Percentiles rank a stretch among this genome's conserved stretches.
Conservation (phyloP, 2,113 vertebrate genomes). For the Esox niger region DNA sequence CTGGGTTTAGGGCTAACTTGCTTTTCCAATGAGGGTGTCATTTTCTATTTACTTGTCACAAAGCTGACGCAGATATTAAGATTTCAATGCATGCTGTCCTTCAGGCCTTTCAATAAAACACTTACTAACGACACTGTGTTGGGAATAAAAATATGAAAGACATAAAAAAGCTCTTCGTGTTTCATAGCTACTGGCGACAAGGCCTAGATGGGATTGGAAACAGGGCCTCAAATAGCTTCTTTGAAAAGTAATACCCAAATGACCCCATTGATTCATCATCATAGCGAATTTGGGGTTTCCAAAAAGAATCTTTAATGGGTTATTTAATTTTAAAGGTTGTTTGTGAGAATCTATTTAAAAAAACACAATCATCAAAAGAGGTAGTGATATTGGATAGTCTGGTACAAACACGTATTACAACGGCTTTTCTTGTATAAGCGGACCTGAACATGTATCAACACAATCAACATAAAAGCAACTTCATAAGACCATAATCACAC, state of each 20-base stretch:
- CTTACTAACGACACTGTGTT: background rate
- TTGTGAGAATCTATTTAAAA: conserved; percentile 33
- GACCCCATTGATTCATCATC: conserved; percentile 45
- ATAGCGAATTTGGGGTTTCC: conserved; percentile 37
- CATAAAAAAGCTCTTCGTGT: background rate
- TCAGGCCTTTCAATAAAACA: background rate
- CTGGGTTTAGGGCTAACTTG: conserved; percentile 57
- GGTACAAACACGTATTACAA: conserved; percentile 51
- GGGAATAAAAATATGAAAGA: background rate
- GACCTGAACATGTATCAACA: conserved; percentile 54
- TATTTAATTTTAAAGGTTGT: conserved; percentile 51
- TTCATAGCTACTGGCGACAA: conserved; percentile 33
- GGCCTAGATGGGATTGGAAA: too few relatives aligned
- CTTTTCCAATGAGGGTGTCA: conserved; percentile 44
- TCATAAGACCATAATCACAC: conserved; percentile 49
- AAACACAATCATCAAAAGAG: conserved; percentile 36
- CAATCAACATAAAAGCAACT: conserved; percentile 67
- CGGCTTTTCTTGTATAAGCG: conserved; percentile 51
- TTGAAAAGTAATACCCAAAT: conserved; percentile 56
- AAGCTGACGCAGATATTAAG: conserved; percentile 34
- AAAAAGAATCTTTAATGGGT: conserved; percentile 51
- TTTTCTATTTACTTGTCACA: conserved; percentile 35
- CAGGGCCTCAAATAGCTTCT: conserved; percentile 38
- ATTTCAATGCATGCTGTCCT: conserved; percentile 31
- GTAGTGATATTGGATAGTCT: conserved; percentile 16